Evolutionary conservation across 2,888 invertebrate species (phyloP).

Genomic region (Nephrotoma guestfalica): DNA sequence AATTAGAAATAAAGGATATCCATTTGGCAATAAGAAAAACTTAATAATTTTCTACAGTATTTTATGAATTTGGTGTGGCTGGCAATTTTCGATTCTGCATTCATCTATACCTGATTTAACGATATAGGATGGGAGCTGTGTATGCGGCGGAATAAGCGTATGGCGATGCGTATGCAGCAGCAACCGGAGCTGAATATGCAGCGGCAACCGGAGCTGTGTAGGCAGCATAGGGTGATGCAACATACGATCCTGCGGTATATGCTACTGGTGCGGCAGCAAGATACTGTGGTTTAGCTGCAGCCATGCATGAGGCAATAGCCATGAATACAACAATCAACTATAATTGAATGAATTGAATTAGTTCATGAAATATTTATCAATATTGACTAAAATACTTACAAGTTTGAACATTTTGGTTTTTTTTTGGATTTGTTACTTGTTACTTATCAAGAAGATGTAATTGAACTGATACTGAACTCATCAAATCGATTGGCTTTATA

Average conservation of each 20-base stretch:
- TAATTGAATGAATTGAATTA: not conserved
- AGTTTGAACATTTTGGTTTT: conserved; percentile 3
- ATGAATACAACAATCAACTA: conserved; percentile 3
- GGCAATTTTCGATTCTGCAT: not conserved
- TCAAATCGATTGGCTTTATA: not conserved
- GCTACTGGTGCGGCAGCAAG: conserved; percentile 12
- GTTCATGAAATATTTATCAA: not conserved
- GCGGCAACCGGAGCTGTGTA: conserved; percentile 10
- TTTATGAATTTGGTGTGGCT: not conserved
- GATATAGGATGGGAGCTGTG: not conserved
- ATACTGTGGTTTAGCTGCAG: conserved; percentile 9
- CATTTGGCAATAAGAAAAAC: too few relatives aligned
- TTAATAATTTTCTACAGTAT: too few relatives aligned
- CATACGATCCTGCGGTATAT: not conserved
- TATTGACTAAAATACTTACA: not conserved
- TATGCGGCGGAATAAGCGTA: not conserved
- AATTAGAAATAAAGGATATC: too few relatives aligned
- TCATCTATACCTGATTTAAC: not conserved
- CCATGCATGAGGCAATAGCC: conserved; percentile 8
- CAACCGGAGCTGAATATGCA: conserved; percentile 14
- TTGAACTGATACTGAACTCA: not conserved
- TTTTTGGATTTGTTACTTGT: not conserved
- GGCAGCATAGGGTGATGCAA: conserved; percentile 8
- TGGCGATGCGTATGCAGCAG: conserved; percentile 8
- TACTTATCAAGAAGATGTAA: not conserved